Evolutionary conservation across 2,797 vertebrate genomes (phyloP), one percentile per base, ranked within the genome.

Genomic region (Ceryle rudis): DNA sequence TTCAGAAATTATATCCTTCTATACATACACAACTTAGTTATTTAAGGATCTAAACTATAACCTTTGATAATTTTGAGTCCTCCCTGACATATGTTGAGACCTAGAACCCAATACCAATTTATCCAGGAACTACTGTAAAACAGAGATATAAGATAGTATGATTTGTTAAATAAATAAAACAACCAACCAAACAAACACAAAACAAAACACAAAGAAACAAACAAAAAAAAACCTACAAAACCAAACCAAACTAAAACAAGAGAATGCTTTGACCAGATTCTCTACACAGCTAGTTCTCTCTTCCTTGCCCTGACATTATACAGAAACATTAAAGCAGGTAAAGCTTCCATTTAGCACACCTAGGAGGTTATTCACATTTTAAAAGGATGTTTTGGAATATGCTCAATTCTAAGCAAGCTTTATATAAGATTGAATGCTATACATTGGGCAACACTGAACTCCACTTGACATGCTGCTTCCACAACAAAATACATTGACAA

Each of bases 371-470:
- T 65, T 80, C 51, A 70, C 51, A 72, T 70, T 81, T 49, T 55
- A 31, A 86, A 77, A 92, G 26, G 29, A 62, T 46, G 15, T 52
- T 89, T 69, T 87, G 78, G 44, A 89, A 85, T 57, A 70, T 37
- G 20, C 8, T 52, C 47, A 81, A 81, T 64, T 78, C 16, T 81
- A 65, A 42, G 42, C 11, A 88, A 93, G 64, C 52, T 35, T 86
- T 87, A 80, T 65, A 65, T 85, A 90, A 95, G 95, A 91, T n/a
- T 61, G 31, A 84, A 77, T 86, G 81, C 75, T 84, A 86, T 86
- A 46, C 46, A 60, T 18, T 35, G 54, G 73, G 65, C 80, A 96
- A 91, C 49, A 93, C n/a, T 86, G 78, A 95, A 83, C 39, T 86
- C 61, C 83, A 91, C 93, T 87, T 81, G 64, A 89, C 39, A 52